phyloP scores from a whole-genome alignment of 2,888 invertebrate species.

The Nebria brevicollis region DNA sequence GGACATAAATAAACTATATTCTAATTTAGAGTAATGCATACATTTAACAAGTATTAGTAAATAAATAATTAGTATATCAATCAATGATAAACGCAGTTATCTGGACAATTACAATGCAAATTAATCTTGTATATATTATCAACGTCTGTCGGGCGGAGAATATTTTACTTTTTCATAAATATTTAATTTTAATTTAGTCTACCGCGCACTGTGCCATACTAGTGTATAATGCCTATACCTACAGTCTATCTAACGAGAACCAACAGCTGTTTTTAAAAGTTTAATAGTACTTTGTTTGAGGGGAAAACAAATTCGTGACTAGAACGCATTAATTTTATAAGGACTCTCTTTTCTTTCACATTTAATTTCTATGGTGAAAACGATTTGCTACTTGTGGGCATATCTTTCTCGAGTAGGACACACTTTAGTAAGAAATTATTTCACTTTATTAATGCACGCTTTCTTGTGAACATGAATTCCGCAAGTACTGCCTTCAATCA shows the following conservation, averaged over 20 bases:
- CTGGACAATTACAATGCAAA: not conserved
- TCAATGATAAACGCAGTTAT: not conserved
- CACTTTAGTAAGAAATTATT: not conserved
- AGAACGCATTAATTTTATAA: constrained; percentile 37
- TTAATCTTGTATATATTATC: not conserved
- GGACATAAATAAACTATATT: not conserved
- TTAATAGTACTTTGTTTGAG: constrained; percentile 33
- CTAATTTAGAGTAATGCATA: not conserved
- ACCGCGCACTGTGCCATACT: constrained; percentile 8
- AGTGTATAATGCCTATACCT: not conserved
- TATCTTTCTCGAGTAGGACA: constrained; percentile 1
- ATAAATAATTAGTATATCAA: not conserved
- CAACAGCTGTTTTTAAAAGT: constrained; percentile 40
- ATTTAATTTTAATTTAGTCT: constrained; percentile 25
- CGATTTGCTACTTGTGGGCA: constrained; percentile 16
- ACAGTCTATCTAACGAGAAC: constrained; percentile 27
- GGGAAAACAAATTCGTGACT: constrained; percentile 34
- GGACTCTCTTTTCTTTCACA: constrained; percentile 44
- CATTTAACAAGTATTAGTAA: not conserved
- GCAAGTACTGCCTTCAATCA: not conserved
- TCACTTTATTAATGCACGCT: not conserved
- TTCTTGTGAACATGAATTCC: not conserved
- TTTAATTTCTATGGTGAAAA: constrained; percentile 40
- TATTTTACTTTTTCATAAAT: constrained; percentile 18
- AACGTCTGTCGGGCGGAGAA: not conserved